A percentile compares a stretch with the other conserved stretches of the same genome.
Evolutionary conservation across 2,797 vertebrate genomes (phyloP).

Genomic region (Ispidina picta): DNA sequence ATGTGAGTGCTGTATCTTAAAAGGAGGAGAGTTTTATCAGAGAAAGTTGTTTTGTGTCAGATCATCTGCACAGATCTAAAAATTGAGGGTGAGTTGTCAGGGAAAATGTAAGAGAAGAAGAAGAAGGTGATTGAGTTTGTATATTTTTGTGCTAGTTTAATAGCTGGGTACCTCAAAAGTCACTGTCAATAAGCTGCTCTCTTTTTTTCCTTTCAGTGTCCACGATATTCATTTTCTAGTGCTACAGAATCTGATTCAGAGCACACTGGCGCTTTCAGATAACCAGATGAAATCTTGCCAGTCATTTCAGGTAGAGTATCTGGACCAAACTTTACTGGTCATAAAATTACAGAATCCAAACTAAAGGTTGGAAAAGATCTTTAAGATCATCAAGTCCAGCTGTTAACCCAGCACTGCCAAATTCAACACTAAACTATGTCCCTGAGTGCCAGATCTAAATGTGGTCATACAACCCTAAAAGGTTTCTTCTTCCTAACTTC

Average conservation of each 20-base stretch:
- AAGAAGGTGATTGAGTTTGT: neutral
- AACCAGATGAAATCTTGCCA: conserved; percentile 90
- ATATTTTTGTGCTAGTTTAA: neutral
- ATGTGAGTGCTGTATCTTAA: neutral
- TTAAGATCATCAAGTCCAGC: neutral
- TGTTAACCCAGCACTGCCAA: neutral
- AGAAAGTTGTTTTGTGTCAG: neutral
- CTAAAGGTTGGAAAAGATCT: neutral
- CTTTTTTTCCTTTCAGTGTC: conserved; percentile 72
- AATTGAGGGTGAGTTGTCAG: neutral
- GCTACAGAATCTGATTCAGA: conserved; percentile 94
- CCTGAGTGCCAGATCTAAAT: neutral
- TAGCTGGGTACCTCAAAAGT: neutral
- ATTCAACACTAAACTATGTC: neutral
- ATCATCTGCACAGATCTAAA: neutral
- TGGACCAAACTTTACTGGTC: neutral
- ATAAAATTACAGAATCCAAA: neutral
- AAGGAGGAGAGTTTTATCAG: neutral
- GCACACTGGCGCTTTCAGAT: conserved; percentile 92
- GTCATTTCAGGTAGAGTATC: conserved; percentile 88
- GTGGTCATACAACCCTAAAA: neutral
- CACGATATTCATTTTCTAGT: conserved; percentile 91
- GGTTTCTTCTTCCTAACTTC: neutral
- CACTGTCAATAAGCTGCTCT: neutral
- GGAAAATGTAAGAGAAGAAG: neutral